Evolutionary conservation across 2,888 invertebrate genomes (phyloP).

Genomic region (Beris chalybata): DNA sequence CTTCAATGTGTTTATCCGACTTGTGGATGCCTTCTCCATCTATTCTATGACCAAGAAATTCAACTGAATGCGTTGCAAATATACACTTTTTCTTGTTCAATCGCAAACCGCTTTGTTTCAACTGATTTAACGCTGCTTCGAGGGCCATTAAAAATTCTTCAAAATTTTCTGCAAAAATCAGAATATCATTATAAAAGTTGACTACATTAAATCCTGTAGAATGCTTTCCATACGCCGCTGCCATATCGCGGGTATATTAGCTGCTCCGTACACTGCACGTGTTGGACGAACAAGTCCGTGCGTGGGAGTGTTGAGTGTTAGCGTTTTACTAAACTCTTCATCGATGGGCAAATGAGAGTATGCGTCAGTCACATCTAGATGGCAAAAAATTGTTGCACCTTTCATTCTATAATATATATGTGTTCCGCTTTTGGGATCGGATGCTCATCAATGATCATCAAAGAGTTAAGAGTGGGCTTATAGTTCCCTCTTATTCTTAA

Average conservation of each 20-base stretch:
- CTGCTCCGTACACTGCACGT: conserved; percentile 61
- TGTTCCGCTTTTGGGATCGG: conserved; percentile 29
- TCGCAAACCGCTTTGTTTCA: conserved; percentile 22
- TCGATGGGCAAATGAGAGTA: conserved; percentile 35
- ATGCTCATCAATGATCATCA: conserved; percentile 36
- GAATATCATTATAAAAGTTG: conserved; percentile 32
- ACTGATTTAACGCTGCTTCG: neutral
- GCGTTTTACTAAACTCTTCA: conserved; percentile 30
- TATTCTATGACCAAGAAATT: conserved; percentile 36
- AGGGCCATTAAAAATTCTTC: conserved; percentile 23
- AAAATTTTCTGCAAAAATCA: conserved; percentile 34
- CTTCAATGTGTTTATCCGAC: conserved; percentile 35
- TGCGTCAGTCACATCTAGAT: conserved; percentile 37
- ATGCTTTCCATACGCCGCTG: conserved; percentile 33
- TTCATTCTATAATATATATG: conserved; percentile 32
- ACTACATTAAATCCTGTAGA: conserved; percentile 30
- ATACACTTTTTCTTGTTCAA: conserved; percentile 34
- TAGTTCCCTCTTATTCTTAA: conserved; percentile 35
- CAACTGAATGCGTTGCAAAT: conserved; percentile 25
- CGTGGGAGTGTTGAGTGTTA: conserved; percentile 34
- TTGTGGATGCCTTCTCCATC: conserved; percentile 31
- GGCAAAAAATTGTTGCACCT: conserved; percentile 27
- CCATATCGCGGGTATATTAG: conserved; percentile 22
- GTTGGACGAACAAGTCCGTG: conserved; percentile 32
- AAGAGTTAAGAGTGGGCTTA: conserved; percentile 33